Percentiles rank a stretch among this genome's conserved stretches.
These are phyloP conservation scores for Masticophis lateralis DNA, from an alignment of 2,797 vertebrate genomes.

Conservation along the genomic window DNA sequence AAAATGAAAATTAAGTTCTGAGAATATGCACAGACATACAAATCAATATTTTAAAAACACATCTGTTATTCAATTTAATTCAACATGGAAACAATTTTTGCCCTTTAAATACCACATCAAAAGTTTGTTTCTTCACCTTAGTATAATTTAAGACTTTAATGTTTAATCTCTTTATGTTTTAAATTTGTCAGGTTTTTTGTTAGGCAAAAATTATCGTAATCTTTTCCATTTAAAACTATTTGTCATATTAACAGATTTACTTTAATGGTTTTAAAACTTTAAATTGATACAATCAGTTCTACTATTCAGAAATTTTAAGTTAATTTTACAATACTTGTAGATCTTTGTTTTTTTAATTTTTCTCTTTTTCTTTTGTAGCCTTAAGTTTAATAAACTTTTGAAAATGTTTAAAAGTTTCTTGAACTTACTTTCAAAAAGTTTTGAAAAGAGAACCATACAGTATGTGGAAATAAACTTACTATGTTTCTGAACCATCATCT, in stretches of 20 bases:
- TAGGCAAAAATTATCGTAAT: background rate
- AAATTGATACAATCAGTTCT: background rate
- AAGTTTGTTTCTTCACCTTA: background rate
- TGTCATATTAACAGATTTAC: background rate
- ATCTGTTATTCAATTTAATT: background rate
- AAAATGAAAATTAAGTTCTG: background rate
- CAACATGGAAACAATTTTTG: background rate
- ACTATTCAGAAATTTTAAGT: background rate
- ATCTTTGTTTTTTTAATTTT: background rate
- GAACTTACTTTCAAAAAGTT: no score
- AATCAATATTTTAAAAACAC: background rate
- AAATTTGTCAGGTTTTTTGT: background rate
- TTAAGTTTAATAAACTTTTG: background rate
- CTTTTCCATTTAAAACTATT: background rate
- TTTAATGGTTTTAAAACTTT: background rate
- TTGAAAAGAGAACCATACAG: background rate
- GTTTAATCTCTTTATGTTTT: background rate
- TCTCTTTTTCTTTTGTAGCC: background rate
- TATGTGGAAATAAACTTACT: constrained; percentile 69
- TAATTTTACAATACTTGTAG: background rate
- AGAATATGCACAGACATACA: background rate
- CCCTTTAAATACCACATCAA: background rate
- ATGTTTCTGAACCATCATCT: constrained; percentile 75
- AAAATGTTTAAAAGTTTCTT: background rate
- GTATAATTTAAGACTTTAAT: background rate